A percentile compares a stretch with the other conserved stretches of the same genome.
Conservation (phyloP, 2,888 invertebrate genomes). For the Pollenia griseotomentosa region DNA sequence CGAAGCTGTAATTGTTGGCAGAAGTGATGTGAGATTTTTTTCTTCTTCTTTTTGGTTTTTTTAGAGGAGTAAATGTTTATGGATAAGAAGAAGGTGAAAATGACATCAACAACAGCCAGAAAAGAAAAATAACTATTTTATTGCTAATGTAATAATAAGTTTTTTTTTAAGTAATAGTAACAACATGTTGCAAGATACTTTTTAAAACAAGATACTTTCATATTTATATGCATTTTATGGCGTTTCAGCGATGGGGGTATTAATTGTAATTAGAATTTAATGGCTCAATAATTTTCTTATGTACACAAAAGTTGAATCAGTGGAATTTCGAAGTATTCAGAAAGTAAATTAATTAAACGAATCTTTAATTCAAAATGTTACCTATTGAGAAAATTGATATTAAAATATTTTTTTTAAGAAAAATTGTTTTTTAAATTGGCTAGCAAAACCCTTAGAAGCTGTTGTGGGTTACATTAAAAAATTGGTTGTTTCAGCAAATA, state of each 20-base stretch:
- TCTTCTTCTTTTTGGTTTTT: background rate
- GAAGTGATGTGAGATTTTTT: background rate
- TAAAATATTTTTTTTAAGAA: too few relatives aligned
- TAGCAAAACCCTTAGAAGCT: too few relatives aligned
- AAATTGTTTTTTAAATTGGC: too few relatives aligned
- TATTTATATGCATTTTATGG: background rate
- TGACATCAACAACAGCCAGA: background rate
- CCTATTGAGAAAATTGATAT: too few relatives aligned
- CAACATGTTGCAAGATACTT: constrained; percentile 54
- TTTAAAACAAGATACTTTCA: too few relatives aligned
- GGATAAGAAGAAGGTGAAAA: background rate
- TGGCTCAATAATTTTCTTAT: background rate
- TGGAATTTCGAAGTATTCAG: background rate
- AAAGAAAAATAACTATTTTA: constrained; percentile 1
- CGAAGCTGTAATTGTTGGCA: constrained; percentile 4
- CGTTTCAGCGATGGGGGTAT: constrained; percentile 2
- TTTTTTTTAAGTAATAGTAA: constrained; percentile 16
- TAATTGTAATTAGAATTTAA: background rate
- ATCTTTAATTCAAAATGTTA: too few relatives aligned
- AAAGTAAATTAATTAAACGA: background rate
- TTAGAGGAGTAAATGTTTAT: background rate
- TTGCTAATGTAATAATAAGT: constrained; percentile 9
- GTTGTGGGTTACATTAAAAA: too few relatives aligned
- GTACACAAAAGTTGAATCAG: too few relatives aligned
- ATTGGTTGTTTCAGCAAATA: too few relatives aligned